Percentiles rank a stretch among this genome's conserved stretches.
Evolutionary conservation across 1,140 invertebrate genomes (phyloP).

Genomic region (Drosophila prosaltans): DNA sequence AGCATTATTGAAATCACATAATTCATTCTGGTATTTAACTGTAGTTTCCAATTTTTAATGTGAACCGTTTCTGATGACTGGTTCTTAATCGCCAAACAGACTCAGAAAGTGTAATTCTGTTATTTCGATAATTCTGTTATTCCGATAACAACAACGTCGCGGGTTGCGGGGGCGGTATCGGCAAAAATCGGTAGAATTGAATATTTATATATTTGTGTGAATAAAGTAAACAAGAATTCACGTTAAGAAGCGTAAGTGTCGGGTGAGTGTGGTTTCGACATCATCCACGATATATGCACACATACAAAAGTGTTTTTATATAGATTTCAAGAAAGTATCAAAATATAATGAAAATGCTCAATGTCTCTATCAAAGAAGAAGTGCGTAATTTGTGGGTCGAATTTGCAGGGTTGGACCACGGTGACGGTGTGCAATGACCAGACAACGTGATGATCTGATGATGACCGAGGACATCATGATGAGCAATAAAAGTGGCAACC

Average conservation of each 20-base stretch:
- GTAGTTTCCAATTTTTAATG: too few species aligned
- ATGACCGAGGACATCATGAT: conserved; percentile 5
- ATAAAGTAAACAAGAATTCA: conserved; percentile 11
- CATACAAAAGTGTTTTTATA: conserved; percentile 4
- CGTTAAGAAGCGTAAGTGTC: conserved; percentile 7
- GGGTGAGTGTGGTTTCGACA: background rate
- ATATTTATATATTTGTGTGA: conserved; percentile 10
- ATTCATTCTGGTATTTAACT: too few species aligned
- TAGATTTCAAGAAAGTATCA: background rate
- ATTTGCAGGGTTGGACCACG: conserved; percentile 11
- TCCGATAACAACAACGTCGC: too few species aligned
- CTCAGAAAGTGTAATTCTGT: background rate
- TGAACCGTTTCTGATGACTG: too few species aligned
- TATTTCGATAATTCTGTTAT: background rate
- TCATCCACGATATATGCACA: background rate
- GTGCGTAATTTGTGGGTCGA: conserved; percentile 4
- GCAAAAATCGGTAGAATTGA: conserved; percentile 4
- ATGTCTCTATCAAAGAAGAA: background rate
- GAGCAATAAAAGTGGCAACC: conserved; percentile 4
- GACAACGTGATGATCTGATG: conserved; percentile 9
- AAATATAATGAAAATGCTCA: background rate
- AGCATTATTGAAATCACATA: too few species aligned
- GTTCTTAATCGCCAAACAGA: background rate
- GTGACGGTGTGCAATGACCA: conserved; percentile 8
- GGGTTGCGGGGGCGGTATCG: background rate